A percentile compares a stretch with the other conserved stretches of the same genome.
phyloP scores from a whole-genome alignment of 2,888 invertebrate genomes.

The Mayetiola destructor region DNA sequence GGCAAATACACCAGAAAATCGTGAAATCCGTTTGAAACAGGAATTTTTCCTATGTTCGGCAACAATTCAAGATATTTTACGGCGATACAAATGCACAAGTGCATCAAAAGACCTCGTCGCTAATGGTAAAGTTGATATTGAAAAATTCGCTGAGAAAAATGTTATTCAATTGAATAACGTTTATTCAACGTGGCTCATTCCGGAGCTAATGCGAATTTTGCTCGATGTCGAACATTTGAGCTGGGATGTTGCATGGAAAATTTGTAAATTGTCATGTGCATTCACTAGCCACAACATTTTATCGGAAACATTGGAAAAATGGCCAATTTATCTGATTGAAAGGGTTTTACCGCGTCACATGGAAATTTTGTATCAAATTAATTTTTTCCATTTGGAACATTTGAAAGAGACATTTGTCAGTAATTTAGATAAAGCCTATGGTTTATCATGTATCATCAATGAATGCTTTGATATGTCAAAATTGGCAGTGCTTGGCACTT shows the following conservation, averaged over 20 bases:
- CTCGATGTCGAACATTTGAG: slow-evolving; percentile 1
- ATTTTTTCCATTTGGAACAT: slow-evolving; percentile 9
- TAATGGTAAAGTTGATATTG: background rate
- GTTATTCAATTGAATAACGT: slow-evolving; percentile 1
- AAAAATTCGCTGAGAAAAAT: background rate
- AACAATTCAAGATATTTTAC: background rate
- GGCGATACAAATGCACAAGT: background rate
- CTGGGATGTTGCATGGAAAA: background rate
- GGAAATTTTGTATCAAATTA: slow-evolving; percentile 6
- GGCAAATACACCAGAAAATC: background rate
- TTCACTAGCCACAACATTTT: background rate
- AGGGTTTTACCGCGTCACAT: slow-evolving; percentile 4
- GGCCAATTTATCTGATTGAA: background rate
- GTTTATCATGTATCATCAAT: background rate
- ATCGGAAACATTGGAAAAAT: background rate
- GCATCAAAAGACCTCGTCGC: background rate
- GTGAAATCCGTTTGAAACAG: background rate
- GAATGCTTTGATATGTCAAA: slow-evolving; percentile 5
- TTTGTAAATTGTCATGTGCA: background rate
- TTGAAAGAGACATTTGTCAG: slow-evolving; percentile 4
- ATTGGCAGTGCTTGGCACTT: background rate
- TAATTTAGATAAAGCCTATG: background rate
- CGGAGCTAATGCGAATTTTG: background rate
- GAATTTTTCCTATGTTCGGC: slow-evolving; percentile 6
- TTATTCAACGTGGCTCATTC: slow-evolving; percentile 3